Evolutionary conservation across 2,797 vertebrate species (phyloP).

Genomic region (Tangara arthus): DNA sequence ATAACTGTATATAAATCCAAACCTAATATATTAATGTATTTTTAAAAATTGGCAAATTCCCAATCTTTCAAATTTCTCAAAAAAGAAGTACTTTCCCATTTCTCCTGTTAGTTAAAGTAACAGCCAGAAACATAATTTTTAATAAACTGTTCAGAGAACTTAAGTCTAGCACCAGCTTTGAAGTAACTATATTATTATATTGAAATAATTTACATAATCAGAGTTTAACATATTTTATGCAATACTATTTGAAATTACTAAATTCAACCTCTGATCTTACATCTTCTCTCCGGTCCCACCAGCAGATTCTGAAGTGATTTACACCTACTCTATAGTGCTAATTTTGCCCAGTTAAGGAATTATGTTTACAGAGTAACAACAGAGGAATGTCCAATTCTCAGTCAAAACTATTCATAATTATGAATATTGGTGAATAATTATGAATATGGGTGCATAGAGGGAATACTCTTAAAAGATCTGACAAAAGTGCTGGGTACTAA

Average conservation of each 20-base stretch:
- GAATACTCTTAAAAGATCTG: background rate
- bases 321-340: background rate
- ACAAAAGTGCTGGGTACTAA: background rate
- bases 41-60: background rate
- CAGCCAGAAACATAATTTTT: background rate
- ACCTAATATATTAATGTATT: background rate
- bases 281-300: background rate
- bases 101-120: background rate
- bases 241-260: background rate
- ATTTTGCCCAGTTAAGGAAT: background rate
- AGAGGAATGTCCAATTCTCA: background rate
- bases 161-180: background rate
- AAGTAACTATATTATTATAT: background rate
- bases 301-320: background rate
- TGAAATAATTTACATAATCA: background rate
- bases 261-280: background rate
- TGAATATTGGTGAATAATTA: background rate
- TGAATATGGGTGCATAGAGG: background rate
- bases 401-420: background rate
- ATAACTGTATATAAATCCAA: background rate
- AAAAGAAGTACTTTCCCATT: background rate
- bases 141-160: background rate
- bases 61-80: background rate
- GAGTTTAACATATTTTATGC: background rate
- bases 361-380: background rate